Conservation (phyloP, 2,888 invertebrate species). For the Andrena flavipes region DNA sequence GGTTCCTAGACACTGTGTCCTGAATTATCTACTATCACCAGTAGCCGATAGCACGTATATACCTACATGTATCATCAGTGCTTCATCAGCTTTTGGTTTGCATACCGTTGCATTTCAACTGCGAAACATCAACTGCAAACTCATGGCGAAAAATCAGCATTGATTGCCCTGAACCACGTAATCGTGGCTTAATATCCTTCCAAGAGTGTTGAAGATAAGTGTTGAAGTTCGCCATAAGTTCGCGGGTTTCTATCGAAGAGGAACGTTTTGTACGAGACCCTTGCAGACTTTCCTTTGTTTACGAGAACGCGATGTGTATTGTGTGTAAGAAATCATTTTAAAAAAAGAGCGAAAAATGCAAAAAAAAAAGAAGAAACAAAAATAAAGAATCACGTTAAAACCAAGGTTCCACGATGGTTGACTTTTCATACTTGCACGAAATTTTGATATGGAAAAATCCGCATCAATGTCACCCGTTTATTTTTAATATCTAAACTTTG, state of each 20-base stretch:
- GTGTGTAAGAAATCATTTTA: constrained; percentile 15
- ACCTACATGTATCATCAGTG: constrained; percentile 34
- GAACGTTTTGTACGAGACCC: constrained; percentile 25
- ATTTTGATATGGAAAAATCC: constrained; percentile 58
- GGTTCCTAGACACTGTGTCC: constrained; percentile 42
- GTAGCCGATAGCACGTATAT: constrained; percentile 45
- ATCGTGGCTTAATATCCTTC: neutral
- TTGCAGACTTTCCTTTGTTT: constrained; percentile 29
- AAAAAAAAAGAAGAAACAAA: neutral
- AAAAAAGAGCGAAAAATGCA: neutral
- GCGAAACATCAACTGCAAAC: constrained; percentile 33
- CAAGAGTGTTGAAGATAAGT: neutral
- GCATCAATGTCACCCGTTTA: constrained; percentile 45
- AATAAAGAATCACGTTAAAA: constrained; percentile 35
- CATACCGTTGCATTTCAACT: constrained; percentile 30
- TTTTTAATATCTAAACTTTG: constrained; percentile 49
- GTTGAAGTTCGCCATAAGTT: constrained; percentile 36
- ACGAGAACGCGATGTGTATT: constrained; percentile 8
- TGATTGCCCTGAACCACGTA: neutral
- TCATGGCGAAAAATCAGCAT: constrained; percentile 12
- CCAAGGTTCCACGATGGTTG: constrained; percentile 47
- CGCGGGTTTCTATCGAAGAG: constrained; percentile 17
- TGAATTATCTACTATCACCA: constrained; percentile 46
- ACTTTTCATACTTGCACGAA: constrained; percentile 60
- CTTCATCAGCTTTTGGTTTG: constrained; percentile 26